Conservation (phyloP, 2,888 invertebrate species). For the Callimorpha dominula region DNA sequence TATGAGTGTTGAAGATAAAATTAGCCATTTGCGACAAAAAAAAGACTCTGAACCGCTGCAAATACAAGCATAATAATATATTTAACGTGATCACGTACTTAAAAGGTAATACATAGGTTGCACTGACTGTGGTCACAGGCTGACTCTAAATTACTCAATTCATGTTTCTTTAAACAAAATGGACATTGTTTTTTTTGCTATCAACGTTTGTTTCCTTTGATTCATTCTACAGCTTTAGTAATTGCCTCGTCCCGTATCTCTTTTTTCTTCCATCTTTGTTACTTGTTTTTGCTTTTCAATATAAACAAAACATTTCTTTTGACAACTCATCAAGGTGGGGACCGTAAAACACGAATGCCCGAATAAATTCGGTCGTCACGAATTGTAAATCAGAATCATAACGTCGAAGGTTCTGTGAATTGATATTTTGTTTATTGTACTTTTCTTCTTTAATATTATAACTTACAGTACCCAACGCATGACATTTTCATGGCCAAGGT, state of each 20-base stretch:
- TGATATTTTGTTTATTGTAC: slow-evolving; percentile 14
- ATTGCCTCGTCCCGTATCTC: slow-evolving; percentile 40
- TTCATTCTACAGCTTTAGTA: slow-evolving; percentile 25
- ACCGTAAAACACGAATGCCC: slow-evolving; percentile 17
- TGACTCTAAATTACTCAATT: neutral
- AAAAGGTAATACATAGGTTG: no score
- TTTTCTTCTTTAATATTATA: neutral
- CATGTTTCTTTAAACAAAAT: neutral
- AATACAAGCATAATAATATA: neutral
- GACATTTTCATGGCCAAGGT: no score
- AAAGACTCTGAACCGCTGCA: neutral
- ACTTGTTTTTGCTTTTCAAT: slow-evolving; percentile 38
- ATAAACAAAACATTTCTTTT: slow-evolving; percentile 38
- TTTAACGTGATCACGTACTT: no score
- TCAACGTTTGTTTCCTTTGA: slow-evolving; percentile 26
- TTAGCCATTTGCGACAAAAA: neutral
- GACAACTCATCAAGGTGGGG: slow-evolving; percentile 43
- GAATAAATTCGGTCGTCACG: slow-evolving; percentile 32
- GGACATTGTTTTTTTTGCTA: slow-evolving; percentile 14
- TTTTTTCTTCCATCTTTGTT: slow-evolving; percentile 27
- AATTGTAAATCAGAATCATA: slow-evolving; percentile 42
- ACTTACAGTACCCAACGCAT: neutral
- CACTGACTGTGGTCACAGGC: no score
- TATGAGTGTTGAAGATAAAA: neutral
- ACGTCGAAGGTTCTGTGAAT: slow-evolving; percentile 14